Base-by-base conservation (phyloP, 1,140 invertebrate genomes). In the Bombus polaris region DNA sequence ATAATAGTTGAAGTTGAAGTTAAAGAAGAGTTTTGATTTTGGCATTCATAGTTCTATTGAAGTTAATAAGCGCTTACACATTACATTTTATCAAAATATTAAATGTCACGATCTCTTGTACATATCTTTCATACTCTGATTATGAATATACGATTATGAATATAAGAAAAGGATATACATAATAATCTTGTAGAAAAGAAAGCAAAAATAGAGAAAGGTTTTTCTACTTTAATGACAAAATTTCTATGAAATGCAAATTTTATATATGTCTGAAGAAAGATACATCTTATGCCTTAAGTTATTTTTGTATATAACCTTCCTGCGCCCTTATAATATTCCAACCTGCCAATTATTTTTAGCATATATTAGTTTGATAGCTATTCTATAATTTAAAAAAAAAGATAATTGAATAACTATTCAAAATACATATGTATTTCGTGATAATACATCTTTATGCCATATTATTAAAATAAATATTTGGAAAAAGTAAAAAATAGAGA, bases 251-350 rank as follows among this genome's bases (percentile, higher is more conserved):
- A 81, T 88, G 75, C 88, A 89, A 57, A 85, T 85, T 85, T 85
- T 85, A 81, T 85, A 85, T 85, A 85, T 81, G 74, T 85, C 44
- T 37, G 37, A 68, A 79, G n/a, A 71, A 71, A 68, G 47, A 82
- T 80, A 39, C 59, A 71, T 68, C 35, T 88, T 88, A 88, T 75
- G 68, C 68, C 59, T 86, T 85, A 89, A 88, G 75, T 89, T 89
- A 89, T 89, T 89, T 89, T 89, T 89, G 85, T 89, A 89, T 83
- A 89, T 89, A 80, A 89, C 80, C 80, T 71, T 87, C 81, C 80
- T 77, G 47, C 71, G 84, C 75, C 78, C 28, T 78, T 79, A 78
- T 59, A 78, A 70, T 53, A 81, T 85, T 89, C 59, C 84, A 89
- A 74, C 70, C 88, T 89, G 76, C 72, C 87, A 89, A 85, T 83